Base-by-base conservation (phyloP, 2,113 vertebrate genomes). In the Varanus komodoensis region DNA sequence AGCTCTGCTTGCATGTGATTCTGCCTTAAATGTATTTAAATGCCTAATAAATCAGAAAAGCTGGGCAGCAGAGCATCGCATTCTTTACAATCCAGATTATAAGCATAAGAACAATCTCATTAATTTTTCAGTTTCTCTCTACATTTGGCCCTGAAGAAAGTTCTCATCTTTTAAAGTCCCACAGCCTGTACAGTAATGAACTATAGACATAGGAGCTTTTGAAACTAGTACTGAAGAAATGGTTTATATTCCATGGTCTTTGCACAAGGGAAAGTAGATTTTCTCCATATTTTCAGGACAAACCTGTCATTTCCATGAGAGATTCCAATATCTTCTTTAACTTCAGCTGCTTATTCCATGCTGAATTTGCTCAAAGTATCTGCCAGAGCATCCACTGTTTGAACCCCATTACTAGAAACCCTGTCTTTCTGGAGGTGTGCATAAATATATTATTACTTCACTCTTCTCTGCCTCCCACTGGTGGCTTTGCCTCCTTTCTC, bases 211-310 rank as follows among this genome's bases (percentile, higher is more conserved):
- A 89, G 34, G 23, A 57, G 68, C 32, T 74, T 89, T 89, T 80
- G 48, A 89, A 89, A 15, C 50, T n/a, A 73, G 89, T 92, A 95
- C 92, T 95, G 87, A 93, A 94, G 89, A 93, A 50, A 80, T 50
- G 77, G 92, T 82, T 84, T 91, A n/a, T 73, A 77, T 84, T 57
- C 61, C 50, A 90, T 89, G 92, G 83, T 29, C n/a, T 67, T 87
- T 77, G 93, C 79, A 92, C 81, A 90, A 94, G 93, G 92, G 89
- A 91, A 57, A 32, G 89, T 0, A 0, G 88, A 92, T 94, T 93
- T 50, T 79, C 89, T 12, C 87, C 93, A 89, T 90, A 2, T 29
- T 74, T 89, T 74, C 8, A 71, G 83, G 81, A 34, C 88, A 83
- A 83, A 75, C 48, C 52, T 83, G 88, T 83, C 80, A 48, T 82